Conservation (phyloP, 2,113 vertebrate genomes). For the Trinectes maculatus region DNA sequence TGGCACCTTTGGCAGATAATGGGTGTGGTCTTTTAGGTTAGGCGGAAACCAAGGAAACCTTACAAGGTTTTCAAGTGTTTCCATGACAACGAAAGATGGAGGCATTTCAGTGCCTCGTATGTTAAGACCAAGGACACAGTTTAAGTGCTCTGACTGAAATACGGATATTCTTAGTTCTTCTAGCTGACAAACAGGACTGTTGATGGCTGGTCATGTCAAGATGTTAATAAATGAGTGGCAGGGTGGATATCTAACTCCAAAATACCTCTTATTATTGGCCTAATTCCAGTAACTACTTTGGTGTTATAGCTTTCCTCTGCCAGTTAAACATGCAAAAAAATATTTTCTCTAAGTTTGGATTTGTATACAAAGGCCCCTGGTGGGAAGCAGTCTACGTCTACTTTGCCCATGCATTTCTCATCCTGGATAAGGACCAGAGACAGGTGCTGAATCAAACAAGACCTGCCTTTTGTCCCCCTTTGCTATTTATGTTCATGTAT, state of each 20-base stretch:
- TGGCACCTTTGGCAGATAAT: background rate
- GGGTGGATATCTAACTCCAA: background rate
- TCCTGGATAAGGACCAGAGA: constrained; percentile 63
- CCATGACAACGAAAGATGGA: constrained; percentile 66
- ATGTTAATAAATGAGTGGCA: background rate
- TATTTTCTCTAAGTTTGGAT: constrained; percentile 16
- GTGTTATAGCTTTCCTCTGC: background rate
- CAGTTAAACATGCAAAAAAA: background rate
- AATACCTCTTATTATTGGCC: background rate
- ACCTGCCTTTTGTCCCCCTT: constrained; percentile 51
- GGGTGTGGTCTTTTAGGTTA: constrained; percentile 44
- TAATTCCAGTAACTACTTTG: background rate
- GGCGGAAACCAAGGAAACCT: constrained; percentile 58
- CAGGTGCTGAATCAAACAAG: constrained; percentile 62
- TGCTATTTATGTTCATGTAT: constrained; percentile 49
- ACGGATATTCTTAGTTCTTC: background rate
- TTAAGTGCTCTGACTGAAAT: background rate
- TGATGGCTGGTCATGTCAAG: background rate
- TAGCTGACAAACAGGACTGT: background rate
- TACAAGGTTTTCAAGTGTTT: constrained; percentile 58
- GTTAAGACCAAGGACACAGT: background rate
- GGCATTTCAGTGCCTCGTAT: constrained; percentile 47
- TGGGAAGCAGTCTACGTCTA: constrained; percentile 1
- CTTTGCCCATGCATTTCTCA: constrained; percentile 52
- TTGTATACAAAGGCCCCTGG: background rate